A percentile compares a stretch with the other conserved stretches of the same genome.
Evolutionary conservation across 1,140 invertebrate species (phyloP).

Genomic region (Aphaenogaster rudis): DNA sequence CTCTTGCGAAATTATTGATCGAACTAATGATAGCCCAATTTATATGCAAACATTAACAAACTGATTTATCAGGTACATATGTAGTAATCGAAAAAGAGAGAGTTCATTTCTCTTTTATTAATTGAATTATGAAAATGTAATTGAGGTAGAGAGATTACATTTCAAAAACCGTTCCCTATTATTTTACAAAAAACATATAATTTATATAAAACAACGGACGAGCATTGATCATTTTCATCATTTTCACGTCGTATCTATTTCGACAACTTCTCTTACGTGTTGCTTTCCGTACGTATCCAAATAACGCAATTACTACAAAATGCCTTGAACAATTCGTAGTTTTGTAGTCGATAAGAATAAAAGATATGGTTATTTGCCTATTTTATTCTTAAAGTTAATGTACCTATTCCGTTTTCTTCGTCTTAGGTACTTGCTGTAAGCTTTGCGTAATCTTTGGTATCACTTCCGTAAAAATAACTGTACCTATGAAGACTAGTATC

Average conservation of each 20-base stretch:
- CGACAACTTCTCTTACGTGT: background rate
- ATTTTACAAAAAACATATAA: conserved; percentile 35
- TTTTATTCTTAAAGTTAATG: background rate
- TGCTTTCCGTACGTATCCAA: background rate
- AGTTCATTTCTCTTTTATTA: background rate
- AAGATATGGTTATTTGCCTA: background rate
- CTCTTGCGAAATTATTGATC: conserved; percentile 19
- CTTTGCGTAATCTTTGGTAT: conserved; percentile 78
- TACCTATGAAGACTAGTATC: conserved; percentile 96
- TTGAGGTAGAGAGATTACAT: conserved; percentile 35
- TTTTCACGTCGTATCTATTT: background rate
- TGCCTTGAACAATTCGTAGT: background rate
- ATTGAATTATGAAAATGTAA: conserved; percentile 47
- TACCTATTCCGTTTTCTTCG: conserved; percentile 78
- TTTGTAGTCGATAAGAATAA: background rate
- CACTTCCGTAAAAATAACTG: conserved; percentile 96
- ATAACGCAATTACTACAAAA: background rate
- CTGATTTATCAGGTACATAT: background rate
- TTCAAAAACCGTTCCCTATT: background rate
- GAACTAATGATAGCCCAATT: background rate
- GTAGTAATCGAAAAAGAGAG: background rate
- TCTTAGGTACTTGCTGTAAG: conserved; percentile 44
- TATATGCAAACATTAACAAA: background rate
- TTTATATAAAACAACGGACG: conserved; percentile 37
- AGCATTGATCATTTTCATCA: background rate